Evolutionary conservation across 2,797 vertebrate genomes (phyloP).

Genomic region (Hafferia zeledoni): DNA sequence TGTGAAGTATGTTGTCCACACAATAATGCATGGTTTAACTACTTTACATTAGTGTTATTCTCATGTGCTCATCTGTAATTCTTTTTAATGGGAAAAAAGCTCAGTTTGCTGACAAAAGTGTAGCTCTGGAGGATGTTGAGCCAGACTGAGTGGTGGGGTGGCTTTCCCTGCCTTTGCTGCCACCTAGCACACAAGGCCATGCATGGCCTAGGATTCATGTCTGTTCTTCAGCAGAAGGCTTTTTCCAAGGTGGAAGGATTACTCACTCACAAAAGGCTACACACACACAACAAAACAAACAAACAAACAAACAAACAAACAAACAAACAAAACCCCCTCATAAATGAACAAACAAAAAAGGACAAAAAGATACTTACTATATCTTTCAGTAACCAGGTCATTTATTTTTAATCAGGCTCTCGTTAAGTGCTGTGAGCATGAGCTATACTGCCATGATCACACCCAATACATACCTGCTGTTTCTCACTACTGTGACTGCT

Average conservation of each 20-base stretch:
- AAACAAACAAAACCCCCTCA: too few species aligned
- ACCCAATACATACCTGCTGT: neutral
- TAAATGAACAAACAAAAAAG: neutral
- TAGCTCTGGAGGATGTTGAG: neutral
- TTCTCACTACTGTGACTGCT: neutral
- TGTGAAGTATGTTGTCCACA: neutral
- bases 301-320: too few species aligned
- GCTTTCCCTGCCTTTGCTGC: neutral
- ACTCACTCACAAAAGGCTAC: neutral
- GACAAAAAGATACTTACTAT: neutral
- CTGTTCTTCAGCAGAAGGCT: neutral
- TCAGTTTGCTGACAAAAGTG: neutral
- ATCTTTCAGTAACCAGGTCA: neutral
- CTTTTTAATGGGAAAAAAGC: neutral
- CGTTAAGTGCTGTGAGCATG: neutral
- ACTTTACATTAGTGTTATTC: neutral
- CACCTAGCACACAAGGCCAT: accelerated
- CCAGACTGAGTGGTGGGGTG: neutral
- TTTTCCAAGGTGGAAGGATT: neutral
- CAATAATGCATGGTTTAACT: neutral
- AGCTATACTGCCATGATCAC: neutral
- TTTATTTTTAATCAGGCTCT: neutral
- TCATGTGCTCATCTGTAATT: accelerated
- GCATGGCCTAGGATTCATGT: accelerated
- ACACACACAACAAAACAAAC: neutral